phyloP scores from a whole-genome alignment of 1,140 invertebrate species.

The Lerema accius region DNA sequence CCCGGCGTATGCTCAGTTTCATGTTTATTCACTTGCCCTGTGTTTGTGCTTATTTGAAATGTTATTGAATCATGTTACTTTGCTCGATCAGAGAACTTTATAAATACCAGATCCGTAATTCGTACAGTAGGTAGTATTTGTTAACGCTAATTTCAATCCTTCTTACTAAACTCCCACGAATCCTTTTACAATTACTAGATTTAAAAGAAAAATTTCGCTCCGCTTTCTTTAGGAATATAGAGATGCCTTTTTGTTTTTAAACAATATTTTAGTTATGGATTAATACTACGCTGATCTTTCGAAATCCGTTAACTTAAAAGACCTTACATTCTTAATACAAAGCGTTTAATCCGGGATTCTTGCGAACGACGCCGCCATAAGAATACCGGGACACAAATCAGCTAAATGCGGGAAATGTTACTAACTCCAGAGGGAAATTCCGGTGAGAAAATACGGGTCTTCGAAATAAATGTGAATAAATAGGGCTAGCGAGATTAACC shows the following conservation, averaged over 20 bases:
- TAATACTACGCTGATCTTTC: not conserved
- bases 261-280: too few relatives aligned
- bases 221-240: too few relatives aligned
- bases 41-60: conserved; percentile 25
- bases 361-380: conserved; percentile 53
- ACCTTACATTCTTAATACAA: conserved; percentile 32
- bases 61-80: too few relatives aligned
- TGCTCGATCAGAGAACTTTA: too few relatives aligned
- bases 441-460: conserved; percentile 66
- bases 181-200: too few relatives aligned
- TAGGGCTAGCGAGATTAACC: conserved; percentile 74
- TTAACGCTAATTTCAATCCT: too few relatives aligned
- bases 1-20: conserved; percentile 13
- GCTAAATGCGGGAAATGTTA: conserved; percentile 66
- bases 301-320: conserved; percentile 41
- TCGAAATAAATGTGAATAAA: conserved; percentile 77
- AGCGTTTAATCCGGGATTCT: conserved; percentile 40
- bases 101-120: too few relatives aligned
- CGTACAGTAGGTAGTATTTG: too few relatives aligned
- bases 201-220: too few relatives aligned
- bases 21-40: conserved; percentile 31
- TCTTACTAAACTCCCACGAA: too few relatives aligned
- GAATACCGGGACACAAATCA: conserved; percentile 59
- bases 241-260: too few relatives aligned
- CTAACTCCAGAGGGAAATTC: conserved; percentile 66